Evolutionary conservation across 2,113 vertebrate species (phyloP).

Genomic region (Rhagologus leucostigma): DNA sequence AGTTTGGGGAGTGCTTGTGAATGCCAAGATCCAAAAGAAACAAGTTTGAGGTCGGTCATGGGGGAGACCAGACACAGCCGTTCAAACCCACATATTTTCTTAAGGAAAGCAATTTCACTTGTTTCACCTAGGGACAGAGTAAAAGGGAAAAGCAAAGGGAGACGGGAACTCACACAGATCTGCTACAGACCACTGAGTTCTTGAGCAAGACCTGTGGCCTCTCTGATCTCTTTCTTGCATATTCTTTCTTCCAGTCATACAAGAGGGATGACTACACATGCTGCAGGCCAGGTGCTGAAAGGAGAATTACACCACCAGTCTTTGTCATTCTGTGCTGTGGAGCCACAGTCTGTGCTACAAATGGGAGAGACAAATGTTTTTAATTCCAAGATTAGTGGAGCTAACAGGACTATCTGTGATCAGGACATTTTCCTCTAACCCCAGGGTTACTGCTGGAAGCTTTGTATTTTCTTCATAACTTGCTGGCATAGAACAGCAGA

Average conservation of each 20-base stretch:
- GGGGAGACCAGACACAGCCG: not conserved
- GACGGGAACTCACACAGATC: not conserved
- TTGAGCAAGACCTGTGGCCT: not conserved
- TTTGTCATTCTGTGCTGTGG: not conserved
- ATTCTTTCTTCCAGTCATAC: not conserved
- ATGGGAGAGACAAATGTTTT: not conserved
- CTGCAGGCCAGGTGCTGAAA: not conserved
- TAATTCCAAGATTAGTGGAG: not conserved
- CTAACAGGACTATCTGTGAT: conserved; percentile 9
- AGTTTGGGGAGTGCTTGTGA: not conserved
- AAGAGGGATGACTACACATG: not conserved
- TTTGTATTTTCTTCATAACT: not conserved
- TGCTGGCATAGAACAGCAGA: not conserved
- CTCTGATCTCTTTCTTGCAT: not conserved
- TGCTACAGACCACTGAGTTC: not conserved
- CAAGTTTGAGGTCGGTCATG: not conserved
- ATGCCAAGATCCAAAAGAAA: not conserved
- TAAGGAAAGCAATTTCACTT: not conserved
- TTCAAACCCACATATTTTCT: not conserved
- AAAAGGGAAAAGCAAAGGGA: not conserved
- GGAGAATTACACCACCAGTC: not conserved
- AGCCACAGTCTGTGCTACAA: not conserved
- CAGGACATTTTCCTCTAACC: not conserved
- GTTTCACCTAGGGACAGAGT: not conserved
- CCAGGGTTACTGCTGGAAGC: not conserved